Evolutionary conservation across 1,140 invertebrate species (phyloP), one percentile per base, ranked within the genome.

Genomic region (Drosophila eugracilis): DNA sequence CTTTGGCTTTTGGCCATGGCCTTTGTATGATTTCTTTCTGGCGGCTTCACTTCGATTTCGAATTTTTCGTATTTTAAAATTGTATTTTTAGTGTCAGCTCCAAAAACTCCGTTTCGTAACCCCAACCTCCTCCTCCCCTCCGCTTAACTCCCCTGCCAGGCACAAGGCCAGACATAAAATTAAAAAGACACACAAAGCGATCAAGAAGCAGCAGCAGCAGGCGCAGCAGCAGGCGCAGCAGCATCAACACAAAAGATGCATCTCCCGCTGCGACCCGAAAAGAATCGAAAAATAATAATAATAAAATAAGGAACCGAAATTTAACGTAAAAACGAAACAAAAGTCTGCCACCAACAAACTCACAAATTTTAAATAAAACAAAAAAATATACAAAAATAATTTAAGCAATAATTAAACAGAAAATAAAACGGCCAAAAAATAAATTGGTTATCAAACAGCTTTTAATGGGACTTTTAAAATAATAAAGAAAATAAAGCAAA

Each of bases 131-230:
- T 44, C 26, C 17, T 34, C 7, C 19, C 28, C 30, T n/a, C n/a
- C n/a, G n/a, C n/a, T n/a, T n/a, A n/a, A n/a, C 14, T 52, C 28
- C 28, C 6, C 19, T 30, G 42, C 36, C 49, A 47, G 15, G 72
- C 71, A 79, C 81, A 86, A 81, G 83, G 83, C 69, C 78, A 85
- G 62, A 74, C 62, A 75, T 76, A 85, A 83, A 70, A 84, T 86
- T 80, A 75, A 84, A 66, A 84, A 73, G 77, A 86, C 80, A 86
- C 78, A 85, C 78, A 85, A 85, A 76, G 66, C 75, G 81, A 80
- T 72, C 55, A 57, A 62, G 59, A 45, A 73, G 49, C 63, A 66
- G 67, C 42, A 28, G 42, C n/a, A n/a, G n/a, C n/a, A n/a, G n/a
- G n/a, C n/a, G n/a, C n/a, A n/a, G n/a, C n/a, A n/a, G n/a, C n/a